These are phyloP conservation scores for Phacellophora camtschatica DNA, from an alignment of 30 jellyfish, hydroid and myxozoan species.

Conservation along the genomic window DNA sequence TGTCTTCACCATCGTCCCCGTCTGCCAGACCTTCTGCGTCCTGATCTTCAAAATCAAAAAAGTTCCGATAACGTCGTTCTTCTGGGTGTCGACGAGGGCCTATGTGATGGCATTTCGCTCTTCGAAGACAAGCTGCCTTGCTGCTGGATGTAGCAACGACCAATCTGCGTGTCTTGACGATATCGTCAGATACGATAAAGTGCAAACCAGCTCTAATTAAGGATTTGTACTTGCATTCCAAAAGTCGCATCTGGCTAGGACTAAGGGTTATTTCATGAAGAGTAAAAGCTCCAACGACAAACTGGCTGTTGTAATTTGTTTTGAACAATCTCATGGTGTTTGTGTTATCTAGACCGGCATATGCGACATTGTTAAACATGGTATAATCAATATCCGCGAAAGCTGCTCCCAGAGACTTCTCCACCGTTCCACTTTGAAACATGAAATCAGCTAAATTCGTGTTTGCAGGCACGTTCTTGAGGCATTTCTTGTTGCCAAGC, in stretches of 20 bases:
- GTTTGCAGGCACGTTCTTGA: not conserved
- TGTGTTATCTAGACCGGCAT: not conserved
- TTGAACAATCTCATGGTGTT: constrained; percentile 16
- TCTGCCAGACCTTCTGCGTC: not conserved
- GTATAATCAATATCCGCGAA: constrained; percentile 1
- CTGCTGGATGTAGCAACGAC: not conserved
- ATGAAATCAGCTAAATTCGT: constrained; percentile 15
- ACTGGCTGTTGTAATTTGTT: constrained; percentile 10
- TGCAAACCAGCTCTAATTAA: not conserved
- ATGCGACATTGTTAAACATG: constrained; percentile 14
- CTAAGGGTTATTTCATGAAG: constrained; percentile 5
- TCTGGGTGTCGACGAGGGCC: too few relatives aligned
- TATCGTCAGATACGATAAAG: constrained; percentile 1
- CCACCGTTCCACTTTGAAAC: constrained; percentile 31
- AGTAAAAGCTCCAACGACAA: constrained; percentile 47
- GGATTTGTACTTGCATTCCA: not conserved
- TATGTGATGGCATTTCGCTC: too few relatives aligned
- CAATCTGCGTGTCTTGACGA: not conserved
- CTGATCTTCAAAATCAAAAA: not conserved
- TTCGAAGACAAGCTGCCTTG: not conserved
- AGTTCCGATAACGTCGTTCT: not conserved
- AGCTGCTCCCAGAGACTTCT: constrained; percentile 37
- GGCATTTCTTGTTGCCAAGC: not conserved
- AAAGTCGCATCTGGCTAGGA: not conserved
- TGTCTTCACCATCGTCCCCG: not conserved